Evolutionary conservation across 2,797 vertebrate species (phyloP).

Genomic region (Basileuterus tristriatus): DNA sequence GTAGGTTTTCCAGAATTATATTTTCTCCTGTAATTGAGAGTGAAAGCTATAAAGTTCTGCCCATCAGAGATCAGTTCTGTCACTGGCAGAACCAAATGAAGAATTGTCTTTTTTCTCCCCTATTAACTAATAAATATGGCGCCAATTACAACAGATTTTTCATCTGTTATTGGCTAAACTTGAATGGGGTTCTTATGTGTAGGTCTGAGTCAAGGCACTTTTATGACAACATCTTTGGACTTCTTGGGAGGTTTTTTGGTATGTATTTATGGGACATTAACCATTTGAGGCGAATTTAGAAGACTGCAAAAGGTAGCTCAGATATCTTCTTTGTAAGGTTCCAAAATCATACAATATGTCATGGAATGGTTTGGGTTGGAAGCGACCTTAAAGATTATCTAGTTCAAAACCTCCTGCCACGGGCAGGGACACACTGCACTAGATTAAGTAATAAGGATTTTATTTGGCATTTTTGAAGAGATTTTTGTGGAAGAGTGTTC

Average conservation of each 20-base stretch:
- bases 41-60: not conserved
- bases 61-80: rapidly evolving
- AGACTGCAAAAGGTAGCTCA: not conserved
- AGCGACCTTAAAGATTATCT: not conserved
- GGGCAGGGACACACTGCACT: not conserved
- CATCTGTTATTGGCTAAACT: not conserved
- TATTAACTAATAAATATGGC: not conserved
- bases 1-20: not conserved
- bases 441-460: not conserved
- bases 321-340: not conserved
- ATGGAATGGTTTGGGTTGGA: not conserved
- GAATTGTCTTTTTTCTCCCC: not conserved
- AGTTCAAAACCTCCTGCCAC: not conserved
- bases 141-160: not conserved
- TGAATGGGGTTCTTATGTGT: not conserved
- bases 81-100: not conserved
- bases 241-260: not conserved
- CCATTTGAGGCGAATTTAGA: not conserved
- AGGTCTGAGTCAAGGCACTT: not conserved
- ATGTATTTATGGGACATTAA: not conserved
- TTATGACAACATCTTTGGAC: not conserved
- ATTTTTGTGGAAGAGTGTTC: not conserved
- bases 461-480: not conserved
- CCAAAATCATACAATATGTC: not conserved
- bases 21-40: not conserved